Conservation (phyloP, 2,888 invertebrate species). For the Caenorhabditis panamensis region DNA sequence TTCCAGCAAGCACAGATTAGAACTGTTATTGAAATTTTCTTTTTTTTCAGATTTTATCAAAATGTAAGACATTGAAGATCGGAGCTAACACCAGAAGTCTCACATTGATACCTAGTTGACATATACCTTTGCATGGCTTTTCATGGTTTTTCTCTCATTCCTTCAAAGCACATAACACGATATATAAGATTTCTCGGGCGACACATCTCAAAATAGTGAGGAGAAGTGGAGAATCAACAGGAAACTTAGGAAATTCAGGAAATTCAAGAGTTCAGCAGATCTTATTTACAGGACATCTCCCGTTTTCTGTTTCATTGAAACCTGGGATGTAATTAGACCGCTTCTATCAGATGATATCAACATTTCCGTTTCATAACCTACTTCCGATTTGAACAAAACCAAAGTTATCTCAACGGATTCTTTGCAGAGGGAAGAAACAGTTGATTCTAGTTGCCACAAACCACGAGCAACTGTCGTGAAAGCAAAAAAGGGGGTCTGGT, state of each 20-base stretch:
- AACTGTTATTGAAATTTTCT: neutral
- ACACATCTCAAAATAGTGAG: neutral
- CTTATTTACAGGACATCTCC: neutral
- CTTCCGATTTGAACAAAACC: too few relatives aligned
- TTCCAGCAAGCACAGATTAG: neutral
- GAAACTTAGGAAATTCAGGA: too few relatives aligned
- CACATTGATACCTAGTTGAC: neutral
- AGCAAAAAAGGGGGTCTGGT: too few relatives aligned
- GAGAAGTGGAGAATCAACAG: neutral
- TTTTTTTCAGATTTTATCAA: neutral
- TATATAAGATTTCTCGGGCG: neutral
- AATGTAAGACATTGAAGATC: neutral
- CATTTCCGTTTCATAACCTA: too few relatives aligned
- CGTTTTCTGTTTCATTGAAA: slow-evolving; percentile 20
- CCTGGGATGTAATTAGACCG: slow-evolving; percentile 1
- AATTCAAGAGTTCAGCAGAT: neutral
- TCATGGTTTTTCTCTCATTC: too few relatives aligned
- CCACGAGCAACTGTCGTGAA: too few relatives aligned
- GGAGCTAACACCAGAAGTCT: neutral
- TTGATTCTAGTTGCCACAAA: too few relatives aligned
- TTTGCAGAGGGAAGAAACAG: too few relatives aligned
- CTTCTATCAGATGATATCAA: too few relatives aligned
- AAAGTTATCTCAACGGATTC: too few relatives aligned
- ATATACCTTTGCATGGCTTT: neutral
- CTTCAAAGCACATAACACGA: neutral